phyloP scores from a whole-genome alignment of 2,888 invertebrate species.

The Thera obeliscata region DNA sequence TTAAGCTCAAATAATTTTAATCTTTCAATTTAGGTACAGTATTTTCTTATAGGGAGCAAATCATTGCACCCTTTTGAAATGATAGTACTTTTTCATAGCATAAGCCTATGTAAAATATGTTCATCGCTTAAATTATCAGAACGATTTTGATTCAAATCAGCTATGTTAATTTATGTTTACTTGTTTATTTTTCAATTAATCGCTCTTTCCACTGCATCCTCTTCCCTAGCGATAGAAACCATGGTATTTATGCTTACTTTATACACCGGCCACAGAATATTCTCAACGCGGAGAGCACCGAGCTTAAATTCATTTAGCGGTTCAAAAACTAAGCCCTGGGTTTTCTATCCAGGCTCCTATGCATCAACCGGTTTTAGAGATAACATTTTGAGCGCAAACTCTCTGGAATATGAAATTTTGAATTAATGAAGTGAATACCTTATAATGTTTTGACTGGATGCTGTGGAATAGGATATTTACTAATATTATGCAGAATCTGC shows the following conservation, averaged over 20 bases:
- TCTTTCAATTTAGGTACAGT: too few relatives aligned
- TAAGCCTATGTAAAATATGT: too few relatives aligned
- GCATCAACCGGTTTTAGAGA: constrained; percentile 40
- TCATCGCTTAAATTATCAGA: too few relatives aligned
- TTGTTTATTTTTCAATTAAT: constrained; percentile 5
- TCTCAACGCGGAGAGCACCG: constrained; percentile 59
- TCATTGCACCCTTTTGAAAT: too few relatives aligned
- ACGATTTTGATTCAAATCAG: too few relatives aligned
- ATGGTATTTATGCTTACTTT: constrained; percentile 73
- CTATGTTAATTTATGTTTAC: background rate
- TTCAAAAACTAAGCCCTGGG: constrained; percentile 60
- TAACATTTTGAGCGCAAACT: constrained; percentile 36
- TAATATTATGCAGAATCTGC: background rate
- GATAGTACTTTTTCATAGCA: too few relatives aligned
- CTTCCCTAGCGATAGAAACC: constrained; percentile 58
- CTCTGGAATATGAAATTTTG: constrained; percentile 39
- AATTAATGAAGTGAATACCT: constrained; percentile 31
- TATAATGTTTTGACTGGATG: constrained; percentile 16
- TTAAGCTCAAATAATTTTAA: too few relatives aligned
- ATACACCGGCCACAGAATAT: constrained; percentile 65
- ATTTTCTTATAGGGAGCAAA: too few relatives aligned
- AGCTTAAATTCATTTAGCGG: constrained; percentile 69
- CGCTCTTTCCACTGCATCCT: constrained; percentile 45
- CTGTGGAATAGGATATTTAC: background rate
- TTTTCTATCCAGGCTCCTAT: constrained; percentile 36